Conservation (phyloP, 2,113 vertebrate species). For the Chauna torquata region DNA sequence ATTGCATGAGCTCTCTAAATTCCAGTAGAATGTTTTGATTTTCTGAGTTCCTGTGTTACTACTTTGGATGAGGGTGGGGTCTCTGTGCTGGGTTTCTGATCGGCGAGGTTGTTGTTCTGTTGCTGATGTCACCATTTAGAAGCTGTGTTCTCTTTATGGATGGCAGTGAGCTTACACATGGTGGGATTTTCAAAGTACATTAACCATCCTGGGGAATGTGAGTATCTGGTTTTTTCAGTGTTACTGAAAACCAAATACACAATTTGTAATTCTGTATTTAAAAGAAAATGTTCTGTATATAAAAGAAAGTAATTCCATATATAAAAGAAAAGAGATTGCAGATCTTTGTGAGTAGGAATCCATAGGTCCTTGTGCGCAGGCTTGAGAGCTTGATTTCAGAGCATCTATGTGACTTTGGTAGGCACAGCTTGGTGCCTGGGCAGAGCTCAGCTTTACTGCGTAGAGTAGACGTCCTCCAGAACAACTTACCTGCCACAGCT, state of each 20-base stretch:
- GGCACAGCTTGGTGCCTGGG: neutral
- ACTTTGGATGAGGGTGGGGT: neutral
- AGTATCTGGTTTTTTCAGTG: neutral
- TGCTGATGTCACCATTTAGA: neutral
- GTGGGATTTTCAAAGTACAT: neutral
- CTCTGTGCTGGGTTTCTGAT: neutral
- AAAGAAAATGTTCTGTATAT: neutral
- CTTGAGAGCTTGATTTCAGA: neutral
- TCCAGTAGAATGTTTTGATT: neutral
- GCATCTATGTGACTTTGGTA: neutral
- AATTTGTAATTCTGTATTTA: neutral
- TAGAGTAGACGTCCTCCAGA: neutral
- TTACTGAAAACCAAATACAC: neutral
- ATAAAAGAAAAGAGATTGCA: neutral
- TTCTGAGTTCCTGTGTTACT: neutral
- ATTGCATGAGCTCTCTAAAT: neutral
- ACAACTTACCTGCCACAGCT: neutral
- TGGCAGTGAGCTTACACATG: neutral
- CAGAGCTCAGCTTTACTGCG: neutral
- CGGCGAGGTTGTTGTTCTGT: neutral
- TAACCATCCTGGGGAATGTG: neutral
- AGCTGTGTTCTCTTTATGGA: neutral
- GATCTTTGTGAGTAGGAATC: neutral
- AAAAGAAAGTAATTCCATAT: neutral
- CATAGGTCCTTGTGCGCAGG: neutral